Conservation (phyloP, 2,888 invertebrate genomes). For the Laspeyria flexula region DNA sequence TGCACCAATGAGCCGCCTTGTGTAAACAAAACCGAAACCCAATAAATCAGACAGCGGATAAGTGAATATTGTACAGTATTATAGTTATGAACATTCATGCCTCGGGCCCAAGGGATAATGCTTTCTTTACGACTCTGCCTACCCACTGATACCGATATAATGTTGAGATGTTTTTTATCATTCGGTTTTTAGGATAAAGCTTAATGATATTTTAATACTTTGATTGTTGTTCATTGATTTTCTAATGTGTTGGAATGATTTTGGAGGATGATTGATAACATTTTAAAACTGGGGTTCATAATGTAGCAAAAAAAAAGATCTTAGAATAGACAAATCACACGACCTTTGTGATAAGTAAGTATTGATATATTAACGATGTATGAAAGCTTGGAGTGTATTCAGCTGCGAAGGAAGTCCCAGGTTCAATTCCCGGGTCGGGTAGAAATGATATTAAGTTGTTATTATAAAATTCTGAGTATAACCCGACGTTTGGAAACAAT, state of each 20-base stretch:
- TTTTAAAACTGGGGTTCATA: too few species aligned
- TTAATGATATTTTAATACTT: slow-evolving; percentile 20
- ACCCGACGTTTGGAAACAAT: too few species aligned
- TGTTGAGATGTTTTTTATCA: slow-evolving; percentile 6
- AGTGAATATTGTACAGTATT: slow-evolving; percentile 23
- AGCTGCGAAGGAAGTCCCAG: too few species aligned
- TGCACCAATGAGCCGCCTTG: slow-evolving; percentile 48
- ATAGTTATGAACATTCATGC: slow-evolving; percentile 5
- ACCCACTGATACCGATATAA: slow-evolving; percentile 18
- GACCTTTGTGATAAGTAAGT: too few species aligned
- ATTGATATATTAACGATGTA: too few species aligned
- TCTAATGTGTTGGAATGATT: neutral
- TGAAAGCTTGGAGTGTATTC: too few species aligned
- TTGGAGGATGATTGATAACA: neutral
- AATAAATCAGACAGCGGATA: slow-evolving; percentile 50
- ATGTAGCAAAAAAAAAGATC: too few species aligned
- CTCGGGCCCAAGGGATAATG: slow-evolving; percentile 21
- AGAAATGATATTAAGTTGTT: too few species aligned
- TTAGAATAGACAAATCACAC: too few species aligned
- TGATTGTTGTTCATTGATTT: neutral
- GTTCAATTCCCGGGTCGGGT: too few species aligned
- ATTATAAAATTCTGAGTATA: too few species aligned
- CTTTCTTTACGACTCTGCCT: slow-evolving; percentile 25
- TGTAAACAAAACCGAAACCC: slow-evolving; percentile 59
- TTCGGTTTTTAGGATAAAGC: slow-evolving; percentile 6